Base-by-base conservation (phyloP, 2,888 invertebrate species). In the Blastobasis lacticolella region DNA sequence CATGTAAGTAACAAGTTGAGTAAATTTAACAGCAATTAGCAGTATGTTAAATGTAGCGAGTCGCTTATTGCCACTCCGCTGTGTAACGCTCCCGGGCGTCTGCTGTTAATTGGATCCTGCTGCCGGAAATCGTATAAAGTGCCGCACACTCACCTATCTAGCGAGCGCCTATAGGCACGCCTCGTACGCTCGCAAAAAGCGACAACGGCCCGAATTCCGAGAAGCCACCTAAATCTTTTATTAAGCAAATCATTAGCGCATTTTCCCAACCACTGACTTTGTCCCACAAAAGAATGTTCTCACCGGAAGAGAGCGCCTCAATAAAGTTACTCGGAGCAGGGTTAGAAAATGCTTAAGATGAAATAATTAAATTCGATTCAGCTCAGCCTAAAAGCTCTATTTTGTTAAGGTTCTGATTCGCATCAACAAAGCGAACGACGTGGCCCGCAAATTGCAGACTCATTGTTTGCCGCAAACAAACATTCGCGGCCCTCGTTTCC, bases 101-200 rank as follows among this genome's bases (percentile, higher is more conserved):
- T 81, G 84, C 78, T 82, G 82, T 82, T 86, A 86, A 86, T 85
- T 85, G 84, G 75, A 78, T 83, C 80, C 74, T 70, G 76, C 70
- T 67, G 70, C 72, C 75, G 81, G 83, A 84, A 81, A 82, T 81
- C 75, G 74, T 81, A 77, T 83, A 76, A 83, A 82, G 75, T 83
- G 23, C 23, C 23, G 23, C 23, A 23, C 23, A 23, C 81, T 69
- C 73, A 74, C 80, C 80, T 78, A 78, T 74, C 74, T 70, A 67
- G 65, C 71, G 67, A 67, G 65, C 71, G 67, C 69, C 71, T 68
- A 63, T 67, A 63, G 58, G 60, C 41, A 8, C 9, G 41, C 9
- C 9, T 40, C 41, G 9, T 40, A 8, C 9, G 6, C 9, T 40
- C 9, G 41, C 41, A 40, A 40, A 40, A 9, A 40, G 41, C 7